Evolutionary conservation across 2,888 invertebrate species (phyloP).

Genomic region (Andrena haemorrhoa): DNA sequence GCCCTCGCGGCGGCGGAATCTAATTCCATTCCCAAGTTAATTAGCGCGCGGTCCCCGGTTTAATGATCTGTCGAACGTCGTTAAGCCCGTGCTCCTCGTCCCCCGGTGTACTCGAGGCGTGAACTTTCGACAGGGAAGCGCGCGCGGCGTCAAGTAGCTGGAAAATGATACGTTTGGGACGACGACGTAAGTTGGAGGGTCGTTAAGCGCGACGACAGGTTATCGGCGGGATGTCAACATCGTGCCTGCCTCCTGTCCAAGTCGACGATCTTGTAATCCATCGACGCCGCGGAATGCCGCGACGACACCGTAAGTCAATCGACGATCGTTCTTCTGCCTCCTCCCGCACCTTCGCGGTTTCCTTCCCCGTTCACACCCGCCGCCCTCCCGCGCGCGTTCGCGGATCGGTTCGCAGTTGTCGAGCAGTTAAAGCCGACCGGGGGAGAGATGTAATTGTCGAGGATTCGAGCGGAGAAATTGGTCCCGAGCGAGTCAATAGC

Average conservation of each 20-base stretch:
- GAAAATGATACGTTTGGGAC: conserved; percentile 58
- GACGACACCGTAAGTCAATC: conserved; percentile 49
- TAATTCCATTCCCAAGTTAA: conserved; percentile 32
- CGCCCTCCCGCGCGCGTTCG: not conserved
- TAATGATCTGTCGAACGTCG: conserved; percentile 53
- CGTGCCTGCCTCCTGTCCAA: conserved; percentile 44
- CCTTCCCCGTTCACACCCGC: not conserved
- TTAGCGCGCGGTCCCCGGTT: conserved; percentile 49
- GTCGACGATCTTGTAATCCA: conserved; percentile 54
- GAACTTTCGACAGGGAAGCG: conserved; percentile 41
- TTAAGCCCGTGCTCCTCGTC: conserved; percentile 37
- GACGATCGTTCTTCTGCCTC: not conserved
- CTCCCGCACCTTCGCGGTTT: not conserved
- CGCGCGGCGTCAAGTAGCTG: conserved; percentile 37
- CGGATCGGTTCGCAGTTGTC: not conserved
- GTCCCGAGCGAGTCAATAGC: conserved; percentile 19
- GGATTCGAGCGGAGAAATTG: not conserved
- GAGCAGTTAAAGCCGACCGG: not conserved
- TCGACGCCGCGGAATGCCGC: conserved; percentile 35
- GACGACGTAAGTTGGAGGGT: conserved; percentile 48
- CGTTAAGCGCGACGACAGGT: conserved; percentile 54
- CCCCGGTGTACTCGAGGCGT: conserved; percentile 39
- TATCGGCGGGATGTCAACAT: conserved; percentile 68
- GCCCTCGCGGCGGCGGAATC: not conserved
- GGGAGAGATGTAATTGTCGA: conserved; percentile 16